Evolutionary conservation across 2,113 vertebrate species (phyloP).

Genomic region (Psittacula cyanocephala): DNA sequence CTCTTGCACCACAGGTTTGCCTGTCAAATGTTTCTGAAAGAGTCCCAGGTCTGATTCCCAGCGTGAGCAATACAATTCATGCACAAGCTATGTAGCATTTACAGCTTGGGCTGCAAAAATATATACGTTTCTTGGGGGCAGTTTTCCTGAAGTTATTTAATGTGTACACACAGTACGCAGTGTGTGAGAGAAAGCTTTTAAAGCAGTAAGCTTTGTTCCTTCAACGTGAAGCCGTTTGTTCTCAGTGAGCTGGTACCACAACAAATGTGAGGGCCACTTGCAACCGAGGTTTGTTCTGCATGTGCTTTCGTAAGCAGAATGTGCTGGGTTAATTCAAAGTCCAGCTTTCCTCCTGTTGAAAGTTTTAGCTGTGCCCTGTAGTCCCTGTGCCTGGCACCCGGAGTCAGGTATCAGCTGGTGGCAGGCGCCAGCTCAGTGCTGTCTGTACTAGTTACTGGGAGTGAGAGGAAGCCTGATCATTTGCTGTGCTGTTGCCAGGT

Average conservation of each 20-base stretch:
- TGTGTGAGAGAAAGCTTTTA: neutral
- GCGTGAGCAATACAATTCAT: neutral
- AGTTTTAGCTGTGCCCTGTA: neutral
- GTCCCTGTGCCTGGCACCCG: neutral
- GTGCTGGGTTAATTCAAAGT: neutral
- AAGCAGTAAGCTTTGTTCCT: neutral
- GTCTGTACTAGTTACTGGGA: neutral
- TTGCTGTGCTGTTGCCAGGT: neutral
- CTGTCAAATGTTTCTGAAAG: neutral
- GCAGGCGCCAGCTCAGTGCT: neutral
- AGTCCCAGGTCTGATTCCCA: neutral
- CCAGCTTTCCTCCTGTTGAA: neutral
- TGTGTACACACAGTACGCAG: fast-evolving
- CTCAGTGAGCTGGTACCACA: neutral
- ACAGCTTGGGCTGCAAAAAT: neutral
- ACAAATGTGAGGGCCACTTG: neutral
- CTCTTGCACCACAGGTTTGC: neutral
- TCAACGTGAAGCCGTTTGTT: fast-evolving
- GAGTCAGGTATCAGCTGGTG: fast-evolving
- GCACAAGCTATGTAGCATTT: neutral
- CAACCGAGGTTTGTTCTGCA: neutral
- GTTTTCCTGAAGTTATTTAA: neutral
- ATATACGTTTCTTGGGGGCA: neutral
- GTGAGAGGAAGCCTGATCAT: neutral
- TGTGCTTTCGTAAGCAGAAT: neutral